Evolutionary conservation across 2,888 invertebrate species (phyloP), one percentile per base, ranked within the genome.

Genomic region (Dolichomitus sp.): DNA sequence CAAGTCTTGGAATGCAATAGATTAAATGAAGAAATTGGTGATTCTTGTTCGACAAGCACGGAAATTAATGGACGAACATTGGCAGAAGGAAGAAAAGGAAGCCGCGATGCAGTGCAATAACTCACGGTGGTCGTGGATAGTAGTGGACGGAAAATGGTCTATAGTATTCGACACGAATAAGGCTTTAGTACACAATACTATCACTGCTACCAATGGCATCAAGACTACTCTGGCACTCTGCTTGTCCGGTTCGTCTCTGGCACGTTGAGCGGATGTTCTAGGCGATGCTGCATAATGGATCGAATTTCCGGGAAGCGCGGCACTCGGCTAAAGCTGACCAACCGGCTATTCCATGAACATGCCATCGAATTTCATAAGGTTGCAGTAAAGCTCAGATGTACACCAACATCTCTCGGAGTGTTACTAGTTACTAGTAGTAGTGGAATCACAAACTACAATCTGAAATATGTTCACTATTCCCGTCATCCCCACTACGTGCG

Each of bases 251-350:
- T 30, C 42, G 19, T 40, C 12, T n/a, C 54, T 61, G 68, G 68
- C 61, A 68, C 52, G 73, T 73, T 45, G 45, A 17, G 7, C 69
- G 68, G 73, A 78, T 69, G 69, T 63, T 54, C 59, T n/a, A 48
- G 59, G 37, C 72, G 72, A 59, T 72, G 59, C 48, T 72, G 63
- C 63, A 78, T 61, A 77, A 76, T 50, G 77, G 77, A 68, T 68
- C 68, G 73, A 76, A 81, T 73, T 69, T 81, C 72, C 81, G 54
- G 54, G 68, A n/a, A 68, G 69, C 59, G 42, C 30, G 42, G 57
- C 42, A 17, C 40, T 7, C 33, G 33, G 12, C 59, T 48, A 12
- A 45, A 59, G 45, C 59, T 17, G 59, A 33, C 59, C 7, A 59
- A 45, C 48, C 40, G 30, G 14, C 72, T 33, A 37, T 42, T 65